phyloP scores from a whole-genome alignment of 2,113 vertebrate species.

The Strix aluco region DNA sequence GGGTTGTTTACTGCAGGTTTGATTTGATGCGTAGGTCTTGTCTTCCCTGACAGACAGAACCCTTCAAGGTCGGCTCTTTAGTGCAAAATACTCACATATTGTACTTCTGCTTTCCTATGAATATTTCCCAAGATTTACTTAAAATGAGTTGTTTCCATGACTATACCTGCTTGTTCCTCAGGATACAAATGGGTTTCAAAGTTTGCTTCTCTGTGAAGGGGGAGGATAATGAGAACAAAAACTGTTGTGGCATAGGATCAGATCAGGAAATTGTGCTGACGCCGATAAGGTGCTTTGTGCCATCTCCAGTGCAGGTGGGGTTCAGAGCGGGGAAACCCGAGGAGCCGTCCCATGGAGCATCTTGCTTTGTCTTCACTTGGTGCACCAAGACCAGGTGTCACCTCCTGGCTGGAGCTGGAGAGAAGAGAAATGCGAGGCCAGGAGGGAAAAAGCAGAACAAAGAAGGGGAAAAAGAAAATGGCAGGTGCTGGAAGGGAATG shows the following conservation, averaged over 20 bases:
- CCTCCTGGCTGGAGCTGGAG: not conserved
- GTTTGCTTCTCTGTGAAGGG: not conserved
- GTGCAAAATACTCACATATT: not conserved
- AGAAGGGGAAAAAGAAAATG: not conserved
- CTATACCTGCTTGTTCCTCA: not conserved
- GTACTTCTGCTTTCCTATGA: not conserved
- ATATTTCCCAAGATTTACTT: not conserved
- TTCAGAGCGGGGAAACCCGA: not conserved
- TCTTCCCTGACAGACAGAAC: conserved; percentile 4
- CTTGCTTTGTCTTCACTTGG: not conserved
- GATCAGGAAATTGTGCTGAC: not conserved
- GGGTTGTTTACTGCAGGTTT: conserved; percentile 35
- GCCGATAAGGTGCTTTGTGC: not conserved
- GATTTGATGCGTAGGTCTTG: not conserved
- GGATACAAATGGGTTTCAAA: conserved; percentile 3
- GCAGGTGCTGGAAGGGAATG: not conserved
- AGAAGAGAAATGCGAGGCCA: not conserved
- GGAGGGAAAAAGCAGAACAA: not conserved
- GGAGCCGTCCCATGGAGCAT: not conserved
- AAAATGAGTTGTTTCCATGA: conserved; percentile 34
- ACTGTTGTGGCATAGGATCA: not conserved
- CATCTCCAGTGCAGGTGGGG: not conserved
- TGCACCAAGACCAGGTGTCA: not conserved
- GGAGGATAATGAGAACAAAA: conserved; percentile 15
- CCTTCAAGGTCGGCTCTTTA: not conserved